Percentiles rank a stretch among this genome's conserved stretches.
These are phyloP conservation scores for Drosophila murphyi DNA, from an alignment of 1,140 invertebrate genomes.

Conservation along the genomic window DNA sequence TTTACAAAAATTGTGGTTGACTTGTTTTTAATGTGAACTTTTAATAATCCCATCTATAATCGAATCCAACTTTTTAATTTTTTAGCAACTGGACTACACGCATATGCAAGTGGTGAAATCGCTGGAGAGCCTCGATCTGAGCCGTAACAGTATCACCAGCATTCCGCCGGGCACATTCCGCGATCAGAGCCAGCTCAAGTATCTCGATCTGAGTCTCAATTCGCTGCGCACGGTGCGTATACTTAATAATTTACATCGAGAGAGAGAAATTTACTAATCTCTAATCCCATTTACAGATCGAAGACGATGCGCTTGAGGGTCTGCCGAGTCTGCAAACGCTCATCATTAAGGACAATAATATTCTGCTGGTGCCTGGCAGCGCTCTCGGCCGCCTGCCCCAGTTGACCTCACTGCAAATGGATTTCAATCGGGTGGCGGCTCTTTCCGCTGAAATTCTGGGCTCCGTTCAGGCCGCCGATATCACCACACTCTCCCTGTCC, in stretches of 20 bases:
- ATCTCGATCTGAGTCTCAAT: slow-evolving; percentile 93
- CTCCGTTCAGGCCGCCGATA: slow-evolving; percentile 85
- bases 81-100: slow-evolving; percentile 88
- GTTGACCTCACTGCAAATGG: slow-evolving; percentile 90
- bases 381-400: slow-evolving; percentile 90
- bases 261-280: background rate
- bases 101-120: slow-evolving; percentile 88
- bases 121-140: slow-evolving; percentile 92
- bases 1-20: too few species aligned
- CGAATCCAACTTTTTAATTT: too few species aligned
- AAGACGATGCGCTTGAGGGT: slow-evolving; percentile 93
- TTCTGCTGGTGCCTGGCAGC: slow-evolving; percentile 92
- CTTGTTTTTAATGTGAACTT: too few species aligned
- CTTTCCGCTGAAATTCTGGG: slow-evolving; percentile 91
- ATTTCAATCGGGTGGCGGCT: slow-evolving; percentile 94
- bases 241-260: background rate
- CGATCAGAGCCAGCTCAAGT: slow-evolving; percentile 88
- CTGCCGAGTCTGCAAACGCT: slow-evolving; percentile 91
- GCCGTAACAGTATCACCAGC: slow-evolving; percentile 92
- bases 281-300: slow-evolving; percentile 87
- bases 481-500: slow-evolving; percentile 87
- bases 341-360: slow-evolving; percentile 94
- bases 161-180: slow-evolving; percentile 92
- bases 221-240: slow-evolving; percentile 91
- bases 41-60: too few species aligned